These are phyloP conservation scores for Anabacerthia variegaticeps DNA, from an alignment of 2,797 vertebrate species.

Conservation along the genomic window DNA sequence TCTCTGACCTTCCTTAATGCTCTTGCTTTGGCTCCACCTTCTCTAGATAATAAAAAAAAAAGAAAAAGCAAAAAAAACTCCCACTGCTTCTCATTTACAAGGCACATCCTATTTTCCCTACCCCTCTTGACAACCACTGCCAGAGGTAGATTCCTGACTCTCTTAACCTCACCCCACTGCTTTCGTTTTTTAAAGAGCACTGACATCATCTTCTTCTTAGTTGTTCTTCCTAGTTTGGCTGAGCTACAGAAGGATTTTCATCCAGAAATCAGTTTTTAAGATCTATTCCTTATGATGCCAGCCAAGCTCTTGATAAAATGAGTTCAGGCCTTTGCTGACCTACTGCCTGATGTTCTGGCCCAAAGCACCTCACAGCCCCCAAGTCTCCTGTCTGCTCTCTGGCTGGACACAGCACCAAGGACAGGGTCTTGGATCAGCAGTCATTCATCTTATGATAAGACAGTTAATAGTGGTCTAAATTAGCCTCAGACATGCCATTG, in stretches of 20 bases:
- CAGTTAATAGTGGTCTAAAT: not conserved
- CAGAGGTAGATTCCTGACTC: not conserved
- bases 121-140: not conserved
- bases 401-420: not conserved
- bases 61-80: not conserved
- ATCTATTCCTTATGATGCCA: not conserved
- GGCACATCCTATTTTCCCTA: not conserved
- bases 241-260: not conserved
- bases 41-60: not conserved
- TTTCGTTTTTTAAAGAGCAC: not conserved
- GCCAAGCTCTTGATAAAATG: not conserved
- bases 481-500: not conserved
- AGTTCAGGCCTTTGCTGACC: not conserved
- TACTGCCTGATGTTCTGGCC: not conserved
- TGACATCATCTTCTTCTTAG: not conserved
- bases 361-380: not conserved
- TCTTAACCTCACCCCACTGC: not conserved
- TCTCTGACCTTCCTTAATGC: not conserved
- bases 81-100: not conserved
- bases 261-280: not conserved
- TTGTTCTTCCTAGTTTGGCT: not conserved
- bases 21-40: not conserved
- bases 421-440: not conserved
- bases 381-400: not conserved
- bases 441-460: not conserved